phyloP scores from a whole-genome alignment of 2,797 vertebrate genomes.

The Phoxinus dragarum region DNA sequence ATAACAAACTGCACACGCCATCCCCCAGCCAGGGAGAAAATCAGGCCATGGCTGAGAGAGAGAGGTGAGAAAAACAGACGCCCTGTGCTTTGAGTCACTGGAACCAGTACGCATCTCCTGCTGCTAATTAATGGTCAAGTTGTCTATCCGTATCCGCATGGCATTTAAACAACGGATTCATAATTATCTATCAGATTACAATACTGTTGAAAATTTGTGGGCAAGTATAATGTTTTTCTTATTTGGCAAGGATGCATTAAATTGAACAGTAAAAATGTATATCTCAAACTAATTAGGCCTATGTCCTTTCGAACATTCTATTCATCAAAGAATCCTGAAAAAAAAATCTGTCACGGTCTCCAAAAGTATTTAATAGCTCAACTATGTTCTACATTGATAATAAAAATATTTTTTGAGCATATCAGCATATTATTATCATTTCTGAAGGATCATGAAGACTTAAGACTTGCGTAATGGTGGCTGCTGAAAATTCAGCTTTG shows the following conservation, averaged over 20 bases:
- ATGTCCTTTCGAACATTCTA: neutral
- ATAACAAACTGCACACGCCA: slow-evolving; percentile 79
- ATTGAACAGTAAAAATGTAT: neutral
- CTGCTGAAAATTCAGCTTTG: neutral
- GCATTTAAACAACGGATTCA: neutral
- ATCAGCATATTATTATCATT: neutral
- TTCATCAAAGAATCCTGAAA: neutral
- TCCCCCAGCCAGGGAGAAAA: slow-evolving; percentile 68
- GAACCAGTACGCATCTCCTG: neutral
- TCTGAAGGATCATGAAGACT: neutral
- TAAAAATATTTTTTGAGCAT: neutral
- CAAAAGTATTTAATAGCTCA: neutral
- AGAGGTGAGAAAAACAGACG: slow-evolving; percentile 29
- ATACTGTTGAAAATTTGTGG: neutral
- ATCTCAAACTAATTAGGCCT: neutral
- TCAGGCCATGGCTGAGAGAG: slow-evolving; percentile 40
- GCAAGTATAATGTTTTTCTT: neutral
- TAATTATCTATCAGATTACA: neutral
- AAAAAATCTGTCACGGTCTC: neutral
- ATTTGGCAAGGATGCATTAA: neutral
- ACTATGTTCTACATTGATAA: neutral
- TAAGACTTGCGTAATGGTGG: neutral
- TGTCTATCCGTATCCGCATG: neutral
- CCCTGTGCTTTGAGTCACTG: neutral
- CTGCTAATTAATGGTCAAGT: neutral